Evolutionary conservation across 2,888 invertebrate genomes (phyloP).

Genomic region (Drosophila aldrichi): DNA sequence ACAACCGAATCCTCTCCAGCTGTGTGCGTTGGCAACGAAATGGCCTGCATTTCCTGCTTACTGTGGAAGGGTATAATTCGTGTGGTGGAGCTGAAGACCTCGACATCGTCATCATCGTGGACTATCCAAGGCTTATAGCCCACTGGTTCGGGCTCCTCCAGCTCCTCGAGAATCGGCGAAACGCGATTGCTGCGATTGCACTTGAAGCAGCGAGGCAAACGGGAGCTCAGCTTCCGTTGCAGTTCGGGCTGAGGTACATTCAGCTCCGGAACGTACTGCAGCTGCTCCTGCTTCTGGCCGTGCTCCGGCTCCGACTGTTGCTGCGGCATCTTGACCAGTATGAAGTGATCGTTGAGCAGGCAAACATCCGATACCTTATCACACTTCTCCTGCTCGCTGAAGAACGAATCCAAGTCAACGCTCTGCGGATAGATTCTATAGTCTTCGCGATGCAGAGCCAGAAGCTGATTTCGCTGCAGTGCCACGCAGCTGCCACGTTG

Average conservation of each 20-base stretch:
- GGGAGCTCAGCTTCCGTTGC: slow-evolving; percentile 32
- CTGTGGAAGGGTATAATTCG: slow-evolving; percentile 31
- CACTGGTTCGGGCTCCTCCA: slow-evolving; percentile 34
- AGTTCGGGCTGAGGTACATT: slow-evolving; percentile 9
- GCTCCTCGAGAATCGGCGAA: slow-evolving; percentile 63
- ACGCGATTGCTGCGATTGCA: slow-evolving; percentile 68
- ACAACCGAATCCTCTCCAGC: slow-evolving; percentile 25
- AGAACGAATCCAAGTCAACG: slow-evolving; percentile 70
- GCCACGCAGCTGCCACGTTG: slow-evolving; percentile 19
- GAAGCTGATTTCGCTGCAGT: slow-evolving; percentile 23
- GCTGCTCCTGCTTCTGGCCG: background rate
- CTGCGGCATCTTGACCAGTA: slow-evolving; percentile 82
- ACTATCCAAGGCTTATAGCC: slow-evolving; percentile 31
- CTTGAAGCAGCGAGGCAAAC: slow-evolving; percentile 60
- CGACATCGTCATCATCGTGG: slow-evolving; percentile 47
- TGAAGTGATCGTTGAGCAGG: slow-evolving; percentile 82
- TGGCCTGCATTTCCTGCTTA: slow-evolving; percentile 20
- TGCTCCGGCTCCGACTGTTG: slow-evolving; percentile 5
- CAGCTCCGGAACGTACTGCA: background rate
- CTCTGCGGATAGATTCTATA: slow-evolving; percentile 75
- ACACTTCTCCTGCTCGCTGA: slow-evolving; percentile 61
- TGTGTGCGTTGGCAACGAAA: background rate
- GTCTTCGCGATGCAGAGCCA: slow-evolving; percentile 40
- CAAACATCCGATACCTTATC: slow-evolving; percentile 80
- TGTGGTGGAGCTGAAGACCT: slow-evolving; percentile 63